Evolutionary conservation across 2,113 vertebrate species (phyloP), one percentile per base, ranked within the genome.

Genomic region (Chinchilla lanigera): DNA sequence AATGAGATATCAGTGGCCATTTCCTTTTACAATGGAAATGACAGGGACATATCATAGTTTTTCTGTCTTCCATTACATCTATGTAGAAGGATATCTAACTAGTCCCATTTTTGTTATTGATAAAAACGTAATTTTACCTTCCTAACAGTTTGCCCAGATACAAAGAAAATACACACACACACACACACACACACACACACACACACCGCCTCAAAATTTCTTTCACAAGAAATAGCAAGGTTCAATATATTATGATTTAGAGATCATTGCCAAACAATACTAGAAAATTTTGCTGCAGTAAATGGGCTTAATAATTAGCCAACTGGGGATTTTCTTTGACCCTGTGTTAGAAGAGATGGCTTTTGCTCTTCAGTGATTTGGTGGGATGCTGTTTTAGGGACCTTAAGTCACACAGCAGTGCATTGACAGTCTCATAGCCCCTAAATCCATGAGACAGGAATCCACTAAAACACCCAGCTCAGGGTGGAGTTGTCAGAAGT

Each of bases 261-360:
- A 73, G 3, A 67, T 94, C 28, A 78, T 38, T 13, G 67, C 26
- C 60, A 94, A 95, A 73, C 24, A 47, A 84, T 41, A 54, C 4
- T 61, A 33, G 41, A 87, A 69, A 67, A 1, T 67, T 47, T 93
- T 93, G 81, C n/a, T 58, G 41, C 73, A 65, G 38, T 44, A 75
- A 92, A 11, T 56, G 9, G 33, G 7, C 20, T 89, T 47, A 7
- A 65, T 86, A 56, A 61, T 93, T 88, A 88, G 28, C 47, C 95
- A 80, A 28, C 17, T 47, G 3, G 7, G 13, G 67, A 85, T 95
- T 94, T 86, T 91, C 65, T 84, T 89, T 93, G 60, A 90, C 44
- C 22, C 47, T 86, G 11, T 44, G 20, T 80, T 24, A 86, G 52
- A 89, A 1, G 2, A 12, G 19, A 61, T 69, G 33, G 30, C 17